Conservation (phyloP, 1,140 invertebrate species). For the Drosophila pseudoananassae region DNA sequence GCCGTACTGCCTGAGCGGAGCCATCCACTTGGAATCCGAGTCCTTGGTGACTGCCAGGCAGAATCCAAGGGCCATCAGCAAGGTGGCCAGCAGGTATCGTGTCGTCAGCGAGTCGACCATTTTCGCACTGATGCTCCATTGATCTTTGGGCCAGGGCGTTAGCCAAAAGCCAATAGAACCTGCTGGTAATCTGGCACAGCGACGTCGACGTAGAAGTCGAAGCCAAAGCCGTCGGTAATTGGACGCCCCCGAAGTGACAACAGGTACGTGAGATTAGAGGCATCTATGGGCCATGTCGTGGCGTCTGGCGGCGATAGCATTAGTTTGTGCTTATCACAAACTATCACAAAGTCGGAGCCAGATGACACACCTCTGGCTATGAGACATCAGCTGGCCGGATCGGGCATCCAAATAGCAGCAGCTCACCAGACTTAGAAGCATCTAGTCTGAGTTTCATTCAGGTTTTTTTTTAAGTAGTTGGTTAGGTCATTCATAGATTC, state of each 20-base stretch:
- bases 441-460: slow-evolving; percentile 8
- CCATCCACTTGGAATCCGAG: slow-evolving; percentile 40
- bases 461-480: not conserved
- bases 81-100: slow-evolving; percentile 31
- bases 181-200: slow-evolving; percentile 3
- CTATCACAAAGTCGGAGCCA: slow-evolving; percentile 3
- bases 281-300: slow-evolving; percentile 53
- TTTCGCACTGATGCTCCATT: slow-evolving; percentile 66
- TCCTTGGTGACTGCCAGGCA: slow-evolving; percentile 14
- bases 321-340: slow-evolving; percentile 51
- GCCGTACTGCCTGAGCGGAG: slow-evolving; percentile 47
- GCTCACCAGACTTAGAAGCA: not conserved
- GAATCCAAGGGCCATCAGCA: slow-evolving; percentile 27
- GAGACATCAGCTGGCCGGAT: slow-evolving; percentile 31
- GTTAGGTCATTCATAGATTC: not conserved
- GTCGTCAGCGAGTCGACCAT: slow-evolving; percentile 50
- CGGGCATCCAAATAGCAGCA: not conserved
- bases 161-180: slow-evolving; percentile 50
- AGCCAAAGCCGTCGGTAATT: slow-evolving; percentile 22
- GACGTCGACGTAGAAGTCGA: slow-evolving; percentile 17
- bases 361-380: slow-evolving; percentile 58
- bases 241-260: slow-evolving; percentile 31
- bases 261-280: slow-evolving; percentile 68
- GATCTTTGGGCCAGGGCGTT: slow-evolving; percentile 33
- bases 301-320: slow-evolving; percentile 63